Evolutionary conservation across 2,888 invertebrate genomes (phyloP), one percentile per base, ranked within the genome.

Genomic region (Argynnis bischoffii): DNA sequence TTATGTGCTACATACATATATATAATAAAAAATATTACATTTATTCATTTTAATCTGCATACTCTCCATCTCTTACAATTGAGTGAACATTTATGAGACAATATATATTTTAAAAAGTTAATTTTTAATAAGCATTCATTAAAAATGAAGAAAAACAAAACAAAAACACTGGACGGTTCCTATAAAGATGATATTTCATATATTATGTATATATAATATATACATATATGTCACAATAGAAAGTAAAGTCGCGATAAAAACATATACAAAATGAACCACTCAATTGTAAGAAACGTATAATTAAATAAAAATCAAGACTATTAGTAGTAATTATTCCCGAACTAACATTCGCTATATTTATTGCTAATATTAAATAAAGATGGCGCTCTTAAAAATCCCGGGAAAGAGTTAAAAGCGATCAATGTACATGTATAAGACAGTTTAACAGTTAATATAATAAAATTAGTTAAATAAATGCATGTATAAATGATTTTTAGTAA

Each of bases 321-420:
- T 41, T 18, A 41, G 35, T 41, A 18, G 1, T 53, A 11, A 61
- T 64, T 61, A 69, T 69, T 61, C 57, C 55, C 60, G 47, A 50
- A 66, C 65, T 69, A 63, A 47, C 56, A 46, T 56, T 56, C 56
- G 46, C 56, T 56, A 56, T 65, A 48, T 54, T 55, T 59, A 55
- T 66, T 55, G 55, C 50, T 18, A 56, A 55, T 56, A 56, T 50
- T 63, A 46, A 21, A 63, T 51, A 66, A 47, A 59, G 64, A 70
- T 66, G 72, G 68, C 72, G 70, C 57, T 68, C 46, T 18, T 48
- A 31, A 13, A 46, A 41, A 41, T 41, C 11, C 11, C 35, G 35
- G 35, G 11, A 41, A 41, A 41, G 1, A 0, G 2, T 41, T 4
- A 14, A 14, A 55, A 8, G 8, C 31, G 26, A 54, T 21, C 55